These are phyloP conservation scores for Halcyon senegalensis DNA, from an alignment of 2,113 vertebrate genomes.

Conservation along the genomic window DNA sequence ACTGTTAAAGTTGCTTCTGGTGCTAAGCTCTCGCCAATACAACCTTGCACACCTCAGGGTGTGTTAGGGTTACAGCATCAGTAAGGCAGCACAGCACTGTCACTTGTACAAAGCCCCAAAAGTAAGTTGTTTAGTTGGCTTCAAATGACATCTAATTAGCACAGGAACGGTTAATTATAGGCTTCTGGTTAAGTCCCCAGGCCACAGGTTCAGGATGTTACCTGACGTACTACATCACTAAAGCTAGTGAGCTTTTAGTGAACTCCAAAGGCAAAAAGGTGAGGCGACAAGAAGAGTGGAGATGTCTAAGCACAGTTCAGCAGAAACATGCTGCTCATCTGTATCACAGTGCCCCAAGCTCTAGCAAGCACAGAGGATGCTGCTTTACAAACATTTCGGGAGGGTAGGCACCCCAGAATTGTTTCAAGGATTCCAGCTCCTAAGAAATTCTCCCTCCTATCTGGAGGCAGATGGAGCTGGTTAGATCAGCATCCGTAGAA, in stretches of 20 bases:
- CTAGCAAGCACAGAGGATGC: background rate
- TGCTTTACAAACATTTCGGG: background rate
- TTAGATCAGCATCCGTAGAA: background rate
- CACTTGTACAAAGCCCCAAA: background rate
- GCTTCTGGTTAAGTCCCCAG: background rate
- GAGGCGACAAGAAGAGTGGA: background rate
- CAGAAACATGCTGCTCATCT: background rate
- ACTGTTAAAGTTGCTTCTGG: background rate
- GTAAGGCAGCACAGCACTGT: background rate
- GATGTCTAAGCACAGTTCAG: background rate
- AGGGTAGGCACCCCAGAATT: background rate
- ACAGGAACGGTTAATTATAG: background rate
- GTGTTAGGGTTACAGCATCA: background rate
- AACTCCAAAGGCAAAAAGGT: background rate
- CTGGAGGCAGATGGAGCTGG: background rate
- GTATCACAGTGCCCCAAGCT: fast-evolving
- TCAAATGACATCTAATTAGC: background rate
- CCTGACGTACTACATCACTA: fast-evolving
- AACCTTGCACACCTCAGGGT: background rate
- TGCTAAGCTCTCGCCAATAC: background rate
- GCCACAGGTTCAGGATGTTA: background rate
- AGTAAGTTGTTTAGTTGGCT: background rate
- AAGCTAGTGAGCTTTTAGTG: background rate
- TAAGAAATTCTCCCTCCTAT: background rate
- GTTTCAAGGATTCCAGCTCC: background rate